Conservation (phyloP, 2,888 invertebrate species). For the Napeogenes inachia region DNA sequence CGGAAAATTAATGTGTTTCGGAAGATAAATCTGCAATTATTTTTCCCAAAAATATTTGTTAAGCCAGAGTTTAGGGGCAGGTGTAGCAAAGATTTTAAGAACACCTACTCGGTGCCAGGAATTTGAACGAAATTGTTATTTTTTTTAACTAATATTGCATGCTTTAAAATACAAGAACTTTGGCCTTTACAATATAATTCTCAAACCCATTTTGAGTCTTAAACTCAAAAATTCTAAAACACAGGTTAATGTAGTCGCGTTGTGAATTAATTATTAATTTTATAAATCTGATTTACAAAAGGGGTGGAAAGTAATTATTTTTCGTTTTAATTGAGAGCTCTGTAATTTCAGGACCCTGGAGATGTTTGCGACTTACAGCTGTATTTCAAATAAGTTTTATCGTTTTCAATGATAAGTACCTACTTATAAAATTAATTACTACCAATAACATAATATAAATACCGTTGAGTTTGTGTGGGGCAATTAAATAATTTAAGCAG, state of each 20-base stretch:
- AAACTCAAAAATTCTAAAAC: slow-evolving; percentile 1
- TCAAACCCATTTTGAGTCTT: too few relatives aligned
- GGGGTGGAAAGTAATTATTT: slow-evolving; percentile 72
- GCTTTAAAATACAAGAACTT: not conserved
- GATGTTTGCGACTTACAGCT: slow-evolving; percentile 52
- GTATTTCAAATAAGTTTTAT: slow-evolving; percentile 29
- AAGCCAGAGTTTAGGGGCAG: slow-evolving; percentile 64
- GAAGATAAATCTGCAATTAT: slow-evolving; percentile 69
- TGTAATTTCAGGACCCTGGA: slow-evolving; percentile 66
- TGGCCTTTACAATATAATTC: not conserved
- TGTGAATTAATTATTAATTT: slow-evolving; percentile 36
- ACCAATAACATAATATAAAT: not conserved
- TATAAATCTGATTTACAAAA: slow-evolving; percentile 70
- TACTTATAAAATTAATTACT: not conserved
- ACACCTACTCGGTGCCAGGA: slow-evolving; percentile 19
- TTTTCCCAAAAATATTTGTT: slow-evolving; percentile 58
- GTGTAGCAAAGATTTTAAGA: slow-evolving; percentile 41
- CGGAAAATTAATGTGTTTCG: slow-evolving; percentile 66
- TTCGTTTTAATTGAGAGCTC: slow-evolving; percentile 72
- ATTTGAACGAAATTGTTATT: slow-evolving; percentile 45
- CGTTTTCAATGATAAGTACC: slow-evolving; percentile 21
- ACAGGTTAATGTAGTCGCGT: slow-evolving; percentile 20
- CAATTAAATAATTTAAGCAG: slow-evolving; percentile 29
- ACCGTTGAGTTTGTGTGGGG: not conserved
- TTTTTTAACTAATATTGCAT: slow-evolving; percentile 22